Base-by-base conservation (phyloP, 2,888 invertebrate genomes). In the Volucella inflata region DNA sequence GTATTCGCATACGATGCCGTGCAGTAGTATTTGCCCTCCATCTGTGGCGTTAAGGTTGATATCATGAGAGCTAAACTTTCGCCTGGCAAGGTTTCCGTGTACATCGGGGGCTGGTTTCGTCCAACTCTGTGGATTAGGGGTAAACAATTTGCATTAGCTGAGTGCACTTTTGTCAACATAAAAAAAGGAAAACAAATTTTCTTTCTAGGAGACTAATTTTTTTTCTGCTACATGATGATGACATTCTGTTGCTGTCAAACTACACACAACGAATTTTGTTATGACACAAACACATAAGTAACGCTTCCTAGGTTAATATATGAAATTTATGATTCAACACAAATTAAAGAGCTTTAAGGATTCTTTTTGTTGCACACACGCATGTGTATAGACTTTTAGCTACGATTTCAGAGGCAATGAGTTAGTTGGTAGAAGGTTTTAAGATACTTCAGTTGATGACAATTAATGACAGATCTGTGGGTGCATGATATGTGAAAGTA, bases 11-110 rank as follows among this genome's bases (percentile, higher is more conserved):
- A 97, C 80, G 94, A 95, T n/a, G 96, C 97, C 38, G 94, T 94
- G 90, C 98, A 98, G 83, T 95, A 96, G 93, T 97, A 98, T 88
- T 93, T 94, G 78, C 97, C 97, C 46, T 95, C 95, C 93, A 97
- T 96, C 75, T 95, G 94, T 87, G 95, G 95, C 50, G 94, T 94
- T 88, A 97, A 93, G 46, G 95, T 94, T 64, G 95, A 94, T 90
- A 97, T 96, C 91, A 96, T 95, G 80, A 97, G 94, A 74, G 95
- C 94, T 88, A 96, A 93, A 87, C 94, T 94, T 89, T 95, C 95
- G 50, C 94, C 94, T 70, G 94, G 93, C 91, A 94, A 92, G 81
- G 93, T 92, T 89, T 95, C 95, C 74, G 95, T 95, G 91, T 95
- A 95, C 93, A 95, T 94, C 87, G 94, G 93, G 10, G 95, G 94